Conservation (phyloP, 2,113 vertebrate genomes). For the Pristiophorus japonicus region DNA sequence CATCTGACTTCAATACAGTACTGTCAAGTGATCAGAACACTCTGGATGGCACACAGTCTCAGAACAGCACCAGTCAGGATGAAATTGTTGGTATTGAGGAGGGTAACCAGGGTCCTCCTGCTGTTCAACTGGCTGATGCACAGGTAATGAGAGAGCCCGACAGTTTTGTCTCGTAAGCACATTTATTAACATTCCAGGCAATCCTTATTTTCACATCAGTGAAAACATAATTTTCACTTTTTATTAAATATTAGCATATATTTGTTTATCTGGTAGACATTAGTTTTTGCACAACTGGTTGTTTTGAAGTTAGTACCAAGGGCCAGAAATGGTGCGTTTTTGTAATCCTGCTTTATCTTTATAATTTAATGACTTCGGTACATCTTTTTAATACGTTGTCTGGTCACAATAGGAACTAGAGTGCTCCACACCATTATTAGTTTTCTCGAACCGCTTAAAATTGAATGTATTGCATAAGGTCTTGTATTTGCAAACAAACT, state of each 20-base stretch:
- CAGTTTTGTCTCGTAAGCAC: background rate
- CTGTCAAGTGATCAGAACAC: constrained; percentile 96
- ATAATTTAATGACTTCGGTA: background rate
- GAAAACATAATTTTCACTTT: background rate
- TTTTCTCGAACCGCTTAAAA: background rate
- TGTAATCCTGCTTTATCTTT: background rate
- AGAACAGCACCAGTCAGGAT: constrained; percentile 92
- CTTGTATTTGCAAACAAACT: background rate
- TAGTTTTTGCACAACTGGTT: background rate
- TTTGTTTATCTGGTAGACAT: background rate
- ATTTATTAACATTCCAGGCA: background rate
- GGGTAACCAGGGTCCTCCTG: constrained; percentile 83
- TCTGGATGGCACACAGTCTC: constrained; percentile 87
- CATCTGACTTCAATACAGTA: constrained; percentile 92
- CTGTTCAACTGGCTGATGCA: constrained; percentile 94
- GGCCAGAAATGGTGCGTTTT: background rate
- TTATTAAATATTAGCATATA: background rate
- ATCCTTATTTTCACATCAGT: background rate
- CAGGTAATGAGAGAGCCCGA: constrained; percentile 61
- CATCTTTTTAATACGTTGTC: background rate
- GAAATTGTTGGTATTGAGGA: constrained; percentile 85
- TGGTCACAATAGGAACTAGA: background rate
- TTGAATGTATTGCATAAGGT: background rate
- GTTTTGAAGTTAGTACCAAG: background rate
- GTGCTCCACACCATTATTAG: background rate